Evolutionary conservation across 2,797 vertebrate species (phyloP).

Genomic region (Macropus fuliginosus): DNA sequence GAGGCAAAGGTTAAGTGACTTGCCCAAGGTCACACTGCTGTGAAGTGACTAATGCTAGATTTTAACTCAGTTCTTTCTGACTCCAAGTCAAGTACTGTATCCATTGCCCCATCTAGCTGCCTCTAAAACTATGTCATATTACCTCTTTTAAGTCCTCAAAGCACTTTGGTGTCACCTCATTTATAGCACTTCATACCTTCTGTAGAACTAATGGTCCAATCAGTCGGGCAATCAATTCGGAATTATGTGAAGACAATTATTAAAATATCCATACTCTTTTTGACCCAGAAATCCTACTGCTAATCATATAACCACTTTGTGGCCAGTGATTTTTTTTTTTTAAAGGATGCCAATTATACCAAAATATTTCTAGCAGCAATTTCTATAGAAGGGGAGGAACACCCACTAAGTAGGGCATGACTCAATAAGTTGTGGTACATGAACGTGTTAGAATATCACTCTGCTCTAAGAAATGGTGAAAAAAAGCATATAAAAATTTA

Average conservation of each 20-base stretch:
- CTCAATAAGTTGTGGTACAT: not conserved
- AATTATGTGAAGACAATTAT: not conserved
- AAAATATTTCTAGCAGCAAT: not conserved
- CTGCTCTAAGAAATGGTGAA: not conserved
- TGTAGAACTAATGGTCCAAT: not conserved
- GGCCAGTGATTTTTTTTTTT: not conserved
- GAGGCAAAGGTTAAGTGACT: not conserved
- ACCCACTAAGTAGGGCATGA: not conserved
- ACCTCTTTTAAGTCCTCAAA: not conserved
- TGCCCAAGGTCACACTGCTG: not conserved
- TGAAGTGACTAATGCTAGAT: not conserved
- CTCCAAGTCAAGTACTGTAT: not conserved
- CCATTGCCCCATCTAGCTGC: not conserved
- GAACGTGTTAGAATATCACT: not conserved
- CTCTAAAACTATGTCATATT: not conserved
- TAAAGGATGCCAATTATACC: not conserved
- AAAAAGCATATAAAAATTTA: not conserved
- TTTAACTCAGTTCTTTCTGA: not conserved
- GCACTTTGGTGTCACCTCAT: not conserved
- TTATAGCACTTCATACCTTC: not conserved
- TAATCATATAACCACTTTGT: not conserved
- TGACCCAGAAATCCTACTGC: not conserved
- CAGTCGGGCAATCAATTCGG: not conserved
- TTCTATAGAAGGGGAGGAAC: not conserved
- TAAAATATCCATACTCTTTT: not conserved